A percentile compares a stretch with the other conserved stretches of the same genome.
Conservation (phyloP, 1,140 invertebrate genomes). For the Drosophila pandora region DNA sequence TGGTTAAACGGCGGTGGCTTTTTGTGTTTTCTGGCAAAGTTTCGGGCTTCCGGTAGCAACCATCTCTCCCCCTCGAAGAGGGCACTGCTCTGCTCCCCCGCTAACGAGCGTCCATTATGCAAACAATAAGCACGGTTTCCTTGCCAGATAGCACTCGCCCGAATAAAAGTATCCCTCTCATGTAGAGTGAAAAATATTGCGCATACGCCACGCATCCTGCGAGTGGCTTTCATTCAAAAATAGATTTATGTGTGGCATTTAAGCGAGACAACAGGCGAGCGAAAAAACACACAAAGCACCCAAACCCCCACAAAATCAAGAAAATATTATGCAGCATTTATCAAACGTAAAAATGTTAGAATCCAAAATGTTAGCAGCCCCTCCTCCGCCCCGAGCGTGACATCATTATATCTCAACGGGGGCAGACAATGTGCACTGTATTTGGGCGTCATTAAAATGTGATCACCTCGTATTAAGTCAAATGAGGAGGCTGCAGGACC, state of each 20-base stretch:
- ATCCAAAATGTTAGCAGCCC: conserved; percentile 17
- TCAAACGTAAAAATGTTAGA: conserved; percentile 65
- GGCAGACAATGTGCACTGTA: conserved; percentile 60
- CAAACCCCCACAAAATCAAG: conserved; percentile 60
- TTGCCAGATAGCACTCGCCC: conserved; percentile 65
- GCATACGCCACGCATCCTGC: conserved; percentile 62
- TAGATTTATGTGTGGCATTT: conserved; percentile 82
- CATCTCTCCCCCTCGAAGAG: conserved; percentile 11
- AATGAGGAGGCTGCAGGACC: conserved; percentile 44
- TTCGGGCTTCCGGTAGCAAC: background rate
- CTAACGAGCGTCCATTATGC: conserved; percentile 83
- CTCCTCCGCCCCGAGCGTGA: conserved; percentile 33
- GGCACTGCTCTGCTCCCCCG: conserved; percentile 29
- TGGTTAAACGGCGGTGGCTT: conserved; percentile 47
- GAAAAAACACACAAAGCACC: conserved; percentile 12
- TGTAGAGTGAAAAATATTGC: conserved; percentile 57
- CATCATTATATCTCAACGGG: conserved; percentile 65
- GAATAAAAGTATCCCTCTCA: conserved; percentile 34
- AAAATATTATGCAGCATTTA: conserved; percentile 77
- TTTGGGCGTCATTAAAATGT: conserved; percentile 83
- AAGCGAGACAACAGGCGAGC: conserved; percentile 56
- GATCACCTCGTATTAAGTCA: conserved; percentile 77
- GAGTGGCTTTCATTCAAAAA: conserved; percentile 78
- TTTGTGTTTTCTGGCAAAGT: conserved; percentile 17
- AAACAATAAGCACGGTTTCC: conserved; percentile 76